Base-by-base conservation (phyloP, 2,113 vertebrate species). In the Cercocebus atys region DNA sequence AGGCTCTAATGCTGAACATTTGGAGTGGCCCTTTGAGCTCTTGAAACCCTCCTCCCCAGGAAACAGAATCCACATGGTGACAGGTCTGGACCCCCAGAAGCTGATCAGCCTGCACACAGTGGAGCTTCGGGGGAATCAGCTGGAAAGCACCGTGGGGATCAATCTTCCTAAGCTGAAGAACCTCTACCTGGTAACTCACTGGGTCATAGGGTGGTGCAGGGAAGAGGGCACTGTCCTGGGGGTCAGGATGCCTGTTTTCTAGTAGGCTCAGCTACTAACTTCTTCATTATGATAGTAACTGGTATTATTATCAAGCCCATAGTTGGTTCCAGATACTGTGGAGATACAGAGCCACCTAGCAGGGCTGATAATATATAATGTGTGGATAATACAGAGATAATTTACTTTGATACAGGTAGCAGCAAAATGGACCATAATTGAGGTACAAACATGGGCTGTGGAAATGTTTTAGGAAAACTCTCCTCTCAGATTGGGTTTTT, bases 151-250 rank as follows among this genome's bases (percentile, higher is more conserved):
- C 43, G 88, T 98, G 82, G 99, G 99, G 79, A 98, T 99, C 52
- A 95, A 97, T 79, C 98, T 99, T n/a, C 99, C 99, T 52, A 99
- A 98, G 90, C 98, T 99, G 86, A 99, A 97, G 94, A 98, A 96
- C 27, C 99, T 99, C 66, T 99, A 99, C 95, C 96, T 99, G 99
- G 99, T 99, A 99, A 98, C 16, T 66, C 50, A 3, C 38, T 55
- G 92, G 93, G 70, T 32, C 43, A 66, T n/a, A 47, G 40, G 72
- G 47, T 43, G 87, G 73, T 30, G 1, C 0, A 32, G 84, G 68
- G 61, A 78, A 81, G 47, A 52, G 57, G 43, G 43, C 45, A 17
- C 0, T 68, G 90, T 86, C 79, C 52, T 59, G 87, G 82, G 90
- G 27, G 70, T 45, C 76, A 66, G 8, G 81, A 55, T 40, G 23